These are phyloP conservation scores for Lymantria dispar DNA, from an alignment of 2,888 invertebrate genomes.

Conservation along the genomic window DNA sequence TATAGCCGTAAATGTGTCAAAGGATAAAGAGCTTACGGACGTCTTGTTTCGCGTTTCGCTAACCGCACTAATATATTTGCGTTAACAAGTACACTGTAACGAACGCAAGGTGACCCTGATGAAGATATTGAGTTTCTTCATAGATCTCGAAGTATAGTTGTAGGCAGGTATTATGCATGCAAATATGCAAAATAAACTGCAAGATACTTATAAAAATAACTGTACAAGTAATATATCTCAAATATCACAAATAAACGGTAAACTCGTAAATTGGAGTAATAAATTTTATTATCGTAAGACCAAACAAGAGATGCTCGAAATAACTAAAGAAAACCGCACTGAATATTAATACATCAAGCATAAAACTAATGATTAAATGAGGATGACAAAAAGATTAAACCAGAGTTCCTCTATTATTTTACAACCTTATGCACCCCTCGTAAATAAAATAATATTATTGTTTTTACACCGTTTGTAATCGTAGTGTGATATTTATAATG, in stretches of 20 bases:
- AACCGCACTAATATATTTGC: slow-evolving; percentile 34
- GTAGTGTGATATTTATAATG: too few relatives aligned
- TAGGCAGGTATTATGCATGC: slow-evolving; percentile 14
- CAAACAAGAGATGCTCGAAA: background rate
- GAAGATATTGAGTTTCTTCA: slow-evolving; percentile 50
- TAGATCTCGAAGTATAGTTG: slow-evolving; percentile 36
- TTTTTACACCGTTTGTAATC: too few relatives aligned
- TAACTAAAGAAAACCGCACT: background rate
- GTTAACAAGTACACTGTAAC: slow-evolving; percentile 41
- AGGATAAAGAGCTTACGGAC: slow-evolving; percentile 47
- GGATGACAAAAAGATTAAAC: slow-evolving; percentile 7
- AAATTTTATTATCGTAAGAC: background rate
- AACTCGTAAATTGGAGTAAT: background rate
- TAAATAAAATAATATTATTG: too few relatives aligned
- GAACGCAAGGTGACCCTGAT: slow-evolving; percentile 64
- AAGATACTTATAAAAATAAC: slow-evolving; percentile 3
- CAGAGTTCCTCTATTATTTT: too few relatives aligned
- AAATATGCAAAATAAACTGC: slow-evolving; percentile 13
- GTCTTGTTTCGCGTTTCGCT: slow-evolving; percentile 22
- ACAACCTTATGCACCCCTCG: too few relatives aligned
- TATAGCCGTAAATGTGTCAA: slow-evolving; percentile 39
- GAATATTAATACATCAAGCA: slow-evolving; percentile 7
- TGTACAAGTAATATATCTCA: background rate
- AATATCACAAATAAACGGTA: background rate
- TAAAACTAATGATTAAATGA: slow-evolving; percentile 5